A percentile compares a stretch with the other conserved stretches of the same genome.
These are phyloP conservation scores for Pandemis cinnamomeana DNA, from an alignment of 2,888 invertebrate genomes.

Conservation along the genomic window DNA sequence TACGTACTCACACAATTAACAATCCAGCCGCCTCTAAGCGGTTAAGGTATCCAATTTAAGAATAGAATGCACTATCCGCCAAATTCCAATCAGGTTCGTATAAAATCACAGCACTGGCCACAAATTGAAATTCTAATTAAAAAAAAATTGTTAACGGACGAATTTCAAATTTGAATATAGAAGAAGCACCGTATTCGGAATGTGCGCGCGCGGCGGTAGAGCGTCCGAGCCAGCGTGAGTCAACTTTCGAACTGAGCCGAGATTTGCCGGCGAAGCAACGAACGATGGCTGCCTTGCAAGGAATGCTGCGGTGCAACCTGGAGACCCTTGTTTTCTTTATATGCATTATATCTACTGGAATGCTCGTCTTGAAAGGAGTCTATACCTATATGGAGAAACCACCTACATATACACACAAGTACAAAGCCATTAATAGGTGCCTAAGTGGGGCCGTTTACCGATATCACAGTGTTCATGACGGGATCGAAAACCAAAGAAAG, in stretches of 20 bases:
- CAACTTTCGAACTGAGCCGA: slow-evolving; percentile 78
- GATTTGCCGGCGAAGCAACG: slow-evolving; percentile 55
- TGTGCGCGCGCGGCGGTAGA: slow-evolving; percentile 59
- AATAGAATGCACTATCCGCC: slow-evolving; percentile 60
- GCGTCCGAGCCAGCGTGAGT: slow-evolving; percentile 71
- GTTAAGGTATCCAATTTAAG: slow-evolving; percentile 59
- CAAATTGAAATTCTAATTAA: slow-evolving; percentile 48
- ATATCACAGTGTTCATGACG: background rate
- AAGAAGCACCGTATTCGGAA: slow-evolving; percentile 60
- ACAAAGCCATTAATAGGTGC: background rate
- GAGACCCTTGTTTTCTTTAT: slow-evolving; percentile 65
- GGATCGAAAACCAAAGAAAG: background rate
- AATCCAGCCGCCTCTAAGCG: slow-evolving; percentile 60
- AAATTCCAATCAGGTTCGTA: slow-evolving; percentile 55
- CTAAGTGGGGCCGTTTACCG: background rate
- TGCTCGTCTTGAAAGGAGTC: slow-evolving; percentile 47
- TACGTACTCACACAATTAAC: slow-evolving; percentile 72
- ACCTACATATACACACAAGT: background rate
- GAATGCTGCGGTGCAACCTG: slow-evolving; percentile 76
- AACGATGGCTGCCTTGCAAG: slow-evolving; percentile 62
- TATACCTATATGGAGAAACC: slow-evolving; percentile 8
- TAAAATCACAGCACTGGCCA: slow-evolving; percentile 71
- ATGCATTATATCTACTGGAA: slow-evolving; percentile 68
- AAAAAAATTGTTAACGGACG: slow-evolving; percentile 45
- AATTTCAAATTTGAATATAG: slow-evolving; percentile 59